Percentiles rank a stretch among this genome's conserved stretches.
These are phyloP conservation scores for Diabrotica balteata DNA, from an alignment of 2,888 invertebrate species.

Conservation along the genomic window DNA sequence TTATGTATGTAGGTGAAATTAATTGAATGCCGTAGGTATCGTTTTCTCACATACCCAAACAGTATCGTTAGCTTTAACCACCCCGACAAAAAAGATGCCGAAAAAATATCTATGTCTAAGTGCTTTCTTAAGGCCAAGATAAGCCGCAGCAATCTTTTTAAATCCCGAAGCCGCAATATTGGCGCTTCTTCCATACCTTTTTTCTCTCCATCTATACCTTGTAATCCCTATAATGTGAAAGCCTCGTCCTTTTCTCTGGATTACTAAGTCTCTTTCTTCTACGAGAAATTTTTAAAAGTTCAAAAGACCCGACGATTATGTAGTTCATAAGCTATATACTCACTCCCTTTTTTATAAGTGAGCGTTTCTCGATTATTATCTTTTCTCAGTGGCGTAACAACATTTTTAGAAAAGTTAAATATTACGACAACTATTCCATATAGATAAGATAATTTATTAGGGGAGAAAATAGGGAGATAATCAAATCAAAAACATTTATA, in stretches of 20 bases:
- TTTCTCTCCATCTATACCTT: conserved; percentile 36
- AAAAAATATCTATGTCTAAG: conserved; percentile 51
- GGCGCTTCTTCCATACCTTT: conserved; percentile 54
- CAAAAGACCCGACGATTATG: conserved; percentile 57
- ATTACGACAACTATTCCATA: too few relatives aligned
- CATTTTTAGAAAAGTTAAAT: not conserved
- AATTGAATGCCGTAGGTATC: conserved; percentile 19
- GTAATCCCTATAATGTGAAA: conserved; percentile 61
- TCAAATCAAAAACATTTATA: too few relatives aligned
- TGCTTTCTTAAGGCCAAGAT: conserved; percentile 57
- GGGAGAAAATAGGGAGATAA: too few relatives aligned
- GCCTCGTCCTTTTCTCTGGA: conserved; percentile 57
- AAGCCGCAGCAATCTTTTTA: conserved; percentile 59
- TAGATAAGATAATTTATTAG: too few relatives aligned
- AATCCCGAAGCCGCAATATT: conserved; percentile 56
- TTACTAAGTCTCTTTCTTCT: conserved; percentile 58
- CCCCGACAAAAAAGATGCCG: conserved; percentile 29
- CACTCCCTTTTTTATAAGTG: conserved; percentile 35
- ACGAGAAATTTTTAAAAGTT: conserved; percentile 53
- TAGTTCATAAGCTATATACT: conserved; percentile 52
- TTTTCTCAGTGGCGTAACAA: conserved; percentile 3
- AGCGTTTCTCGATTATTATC: conserved; percentile 30
- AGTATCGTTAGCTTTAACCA: conserved; percentile 15
- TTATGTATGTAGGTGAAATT: conserved; percentile 15
- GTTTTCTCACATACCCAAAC: conserved; percentile 11